phyloP scores from a whole-genome alignment of 2,888 invertebrate species.

The Ophion obscuratus region DNA sequence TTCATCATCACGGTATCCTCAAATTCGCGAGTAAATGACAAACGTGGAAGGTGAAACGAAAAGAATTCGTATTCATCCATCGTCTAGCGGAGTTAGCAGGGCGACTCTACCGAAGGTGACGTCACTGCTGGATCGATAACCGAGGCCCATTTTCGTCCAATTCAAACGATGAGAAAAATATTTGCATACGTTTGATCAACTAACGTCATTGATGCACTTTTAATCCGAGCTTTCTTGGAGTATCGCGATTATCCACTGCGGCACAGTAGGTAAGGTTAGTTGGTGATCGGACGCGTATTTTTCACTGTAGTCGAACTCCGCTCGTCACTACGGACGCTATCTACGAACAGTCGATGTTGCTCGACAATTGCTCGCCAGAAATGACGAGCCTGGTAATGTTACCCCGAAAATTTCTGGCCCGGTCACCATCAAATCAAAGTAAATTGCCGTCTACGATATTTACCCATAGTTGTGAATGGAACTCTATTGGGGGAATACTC shows the following conservation, averaged over 20 bases:
- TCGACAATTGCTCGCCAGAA: not conserved
- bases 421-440: no score
- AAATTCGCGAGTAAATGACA: not conserved
- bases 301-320: no score
- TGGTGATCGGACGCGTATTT: not conserved
- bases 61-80: not conserved
- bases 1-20: not conserved
- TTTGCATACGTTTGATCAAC: not conserved
- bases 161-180: not conserved
- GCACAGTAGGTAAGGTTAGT: not conserved
- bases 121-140: slow-evolving; percentile 17
- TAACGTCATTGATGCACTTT: not conserved
- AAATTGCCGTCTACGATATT: no score
- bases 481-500: no score
- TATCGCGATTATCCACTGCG: not conserved
- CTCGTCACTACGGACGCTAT: not conserved
- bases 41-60: not conserved
- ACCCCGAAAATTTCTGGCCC: not conserved
- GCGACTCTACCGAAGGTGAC: not conserved
- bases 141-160: not conserved
- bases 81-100: not conserved
- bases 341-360: not conserved
- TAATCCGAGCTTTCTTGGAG: not conserved
- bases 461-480: no score
- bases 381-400: slow-evolving; percentile 10